These are phyloP conservation scores for Nansenia antarctica DNA, from an alignment of 2,113 vertebrate species.

Conservation along the genomic window DNA sequence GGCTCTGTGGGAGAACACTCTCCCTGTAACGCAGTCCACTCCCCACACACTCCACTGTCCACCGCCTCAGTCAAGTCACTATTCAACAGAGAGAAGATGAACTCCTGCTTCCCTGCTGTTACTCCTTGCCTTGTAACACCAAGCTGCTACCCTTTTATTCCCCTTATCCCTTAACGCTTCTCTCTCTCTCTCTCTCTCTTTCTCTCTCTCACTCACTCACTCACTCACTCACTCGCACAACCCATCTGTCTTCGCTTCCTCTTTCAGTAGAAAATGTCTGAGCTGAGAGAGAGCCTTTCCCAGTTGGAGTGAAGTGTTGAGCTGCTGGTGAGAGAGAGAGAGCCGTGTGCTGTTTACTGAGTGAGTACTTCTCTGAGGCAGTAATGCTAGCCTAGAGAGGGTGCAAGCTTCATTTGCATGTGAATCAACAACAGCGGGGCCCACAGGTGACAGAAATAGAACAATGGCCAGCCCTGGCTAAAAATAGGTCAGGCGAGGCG, in stretches of 20 bases:
- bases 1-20: conserved; percentile 54
- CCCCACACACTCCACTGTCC: conserved; percentile 36
- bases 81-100: conserved; percentile 41
- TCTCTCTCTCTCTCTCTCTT: conserved; percentile 22
- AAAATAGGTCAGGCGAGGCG: conserved; percentile 99
- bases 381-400: conserved; percentile 65
- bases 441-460: conserved; percentile 99
- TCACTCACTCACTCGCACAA: conserved; percentile 6
- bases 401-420: conserved; percentile 93
- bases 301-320: conserved; percentile 29
- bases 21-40: conserved; percentile 42
- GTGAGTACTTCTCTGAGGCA: conserved; percentile 37
- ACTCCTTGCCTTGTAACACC: background rate
- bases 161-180: too few species aligned
- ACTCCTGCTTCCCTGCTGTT: background rate
- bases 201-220: conserved; percentile 35
- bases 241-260: conserved; percentile 21
- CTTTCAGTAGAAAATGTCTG: conserved; percentile 39
- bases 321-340: conserved; percentile 72
- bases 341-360: conserved; percentile 60
- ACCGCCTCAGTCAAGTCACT: conserved; percentile 46
- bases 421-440: conserved; percentile 97
- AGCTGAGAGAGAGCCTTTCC: conserved; percentile 27
- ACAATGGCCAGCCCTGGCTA: conserved; percentile 98
- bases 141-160: conserved; percentile 37